Conservation (phyloP, 2,113 vertebrate genomes). For the Chrysochloris asiatica region DNA sequence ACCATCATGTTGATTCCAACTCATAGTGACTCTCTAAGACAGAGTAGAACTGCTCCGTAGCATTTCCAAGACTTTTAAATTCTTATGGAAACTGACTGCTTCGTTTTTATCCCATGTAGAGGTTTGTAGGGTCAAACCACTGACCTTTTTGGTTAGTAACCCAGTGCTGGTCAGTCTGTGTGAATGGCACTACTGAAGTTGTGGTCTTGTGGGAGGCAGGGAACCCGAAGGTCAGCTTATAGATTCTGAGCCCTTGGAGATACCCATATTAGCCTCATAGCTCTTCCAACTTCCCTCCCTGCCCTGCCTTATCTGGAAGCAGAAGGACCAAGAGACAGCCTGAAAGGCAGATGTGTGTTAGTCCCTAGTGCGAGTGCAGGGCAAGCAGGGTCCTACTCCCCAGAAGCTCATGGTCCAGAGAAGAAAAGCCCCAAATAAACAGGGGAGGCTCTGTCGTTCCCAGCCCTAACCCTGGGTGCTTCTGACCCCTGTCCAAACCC, state of each 20-base stretch:
- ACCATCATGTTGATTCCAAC: too few species aligned
- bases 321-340: background rate
- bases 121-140: too few species aligned
- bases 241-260: background rate
- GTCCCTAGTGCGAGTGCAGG: too few species aligned
- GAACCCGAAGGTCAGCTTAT: background rate
- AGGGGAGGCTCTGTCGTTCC: background rate
- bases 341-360: background rate
- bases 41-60: too few species aligned
- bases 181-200: background rate
- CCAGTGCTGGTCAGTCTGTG: too few species aligned
- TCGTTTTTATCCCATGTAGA: too few species aligned
- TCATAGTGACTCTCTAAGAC: too few species aligned
- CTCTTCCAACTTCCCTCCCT: background rate
- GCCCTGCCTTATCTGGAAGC: background rate
- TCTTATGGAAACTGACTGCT: too few species aligned
- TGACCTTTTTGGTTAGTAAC: too few species aligned
- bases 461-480: fast-evolving
- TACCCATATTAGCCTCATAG: background rate
- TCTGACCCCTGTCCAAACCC: background rate
- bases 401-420: background rate
- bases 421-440: background rate
- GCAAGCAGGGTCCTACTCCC: background rate
- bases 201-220: background rate
- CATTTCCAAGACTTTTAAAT: too few species aligned